Evolutionary conservation across 2,113 vertebrate species (phyloP).

Genomic region (Aleadryas rufinucha): DNA sequence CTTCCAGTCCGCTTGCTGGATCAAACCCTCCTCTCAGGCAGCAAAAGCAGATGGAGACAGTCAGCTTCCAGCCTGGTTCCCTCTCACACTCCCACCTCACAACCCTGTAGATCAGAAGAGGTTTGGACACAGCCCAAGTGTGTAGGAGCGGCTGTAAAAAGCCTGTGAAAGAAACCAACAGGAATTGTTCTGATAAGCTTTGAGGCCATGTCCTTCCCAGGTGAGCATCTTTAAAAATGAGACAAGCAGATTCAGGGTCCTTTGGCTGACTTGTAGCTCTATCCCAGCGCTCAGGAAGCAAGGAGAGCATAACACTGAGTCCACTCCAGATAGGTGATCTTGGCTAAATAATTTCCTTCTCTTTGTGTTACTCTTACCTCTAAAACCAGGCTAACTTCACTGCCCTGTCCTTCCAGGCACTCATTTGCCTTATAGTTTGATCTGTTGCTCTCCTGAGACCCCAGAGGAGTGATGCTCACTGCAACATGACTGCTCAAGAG

Average conservation of each 20-base stretch:
- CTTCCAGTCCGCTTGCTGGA: background rate
- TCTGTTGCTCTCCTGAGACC: background rate
- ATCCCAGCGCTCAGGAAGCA: background rate
- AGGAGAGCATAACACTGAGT: background rate
- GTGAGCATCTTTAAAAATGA: background rate
- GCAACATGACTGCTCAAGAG: background rate
- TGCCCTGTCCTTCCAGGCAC: background rate
- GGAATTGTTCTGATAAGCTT: conserved; percentile 17
- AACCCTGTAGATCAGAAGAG: conserved; percentile 2
- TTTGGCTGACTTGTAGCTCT: background rate
- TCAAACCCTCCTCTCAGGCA: background rate
- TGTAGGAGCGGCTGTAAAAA: conserved; percentile 1
- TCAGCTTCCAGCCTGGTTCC: conserved; percentile 21
- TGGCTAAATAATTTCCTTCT: background rate
- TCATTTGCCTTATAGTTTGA: background rate
- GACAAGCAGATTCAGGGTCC: background rate
- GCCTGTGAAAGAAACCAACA: background rate
- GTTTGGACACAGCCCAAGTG: conserved; percentile 25
- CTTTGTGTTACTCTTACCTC: background rate
- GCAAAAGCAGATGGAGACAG: conserved; percentile 49
- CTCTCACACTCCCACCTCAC: conserved; percentile 50
- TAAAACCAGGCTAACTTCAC: background rate
- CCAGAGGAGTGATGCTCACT: background rate
- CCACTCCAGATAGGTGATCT: background rate
- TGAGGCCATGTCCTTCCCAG: background rate